Evolutionary conservation across 2,113 vertebrate species (phyloP).

Genomic region (Nothocercus julius): DNA sequence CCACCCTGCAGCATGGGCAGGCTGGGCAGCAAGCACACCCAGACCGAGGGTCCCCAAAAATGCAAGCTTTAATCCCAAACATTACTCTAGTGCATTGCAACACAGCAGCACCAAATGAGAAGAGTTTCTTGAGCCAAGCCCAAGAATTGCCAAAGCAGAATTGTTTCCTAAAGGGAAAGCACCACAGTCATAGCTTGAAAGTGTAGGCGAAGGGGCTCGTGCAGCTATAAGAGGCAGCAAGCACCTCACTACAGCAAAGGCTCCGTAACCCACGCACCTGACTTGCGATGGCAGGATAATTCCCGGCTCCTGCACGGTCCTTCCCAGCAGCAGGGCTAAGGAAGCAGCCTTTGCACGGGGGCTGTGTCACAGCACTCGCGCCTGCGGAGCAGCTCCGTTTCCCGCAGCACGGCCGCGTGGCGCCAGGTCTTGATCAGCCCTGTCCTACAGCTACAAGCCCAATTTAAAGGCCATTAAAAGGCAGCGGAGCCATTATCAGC

Average conservation of each 20-base stretch:
- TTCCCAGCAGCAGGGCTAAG: conserved; percentile 41
- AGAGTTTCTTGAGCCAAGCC: neutral
- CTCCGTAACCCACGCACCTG: conserved; percentile 49
- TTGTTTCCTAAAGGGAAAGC: neutral
- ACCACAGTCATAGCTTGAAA: neutral
- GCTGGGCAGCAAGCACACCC: neutral
- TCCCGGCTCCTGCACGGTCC: neutral
- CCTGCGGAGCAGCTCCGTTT: neutral
- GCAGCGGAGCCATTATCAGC: neutral
- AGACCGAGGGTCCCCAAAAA: neutral
- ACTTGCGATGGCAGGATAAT: neutral
- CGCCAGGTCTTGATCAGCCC: conserved; percentile 13
- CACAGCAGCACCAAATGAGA: neutral
- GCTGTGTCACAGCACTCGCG: neutral
- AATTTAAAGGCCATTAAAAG: conserved; percentile 13
- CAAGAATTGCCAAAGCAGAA: neutral
- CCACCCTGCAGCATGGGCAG: neutral
- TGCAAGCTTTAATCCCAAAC: neutral
- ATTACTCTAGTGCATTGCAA: neutral
- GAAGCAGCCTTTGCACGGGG: neutral
- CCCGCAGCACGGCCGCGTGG: neutral
- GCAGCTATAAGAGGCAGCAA: neutral
- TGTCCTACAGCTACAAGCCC: neutral
- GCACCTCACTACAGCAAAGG: neutral
- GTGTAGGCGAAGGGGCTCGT: neutral